phyloP scores from a whole-genome alignment of 2,797 vertebrate species.

The Zonotrichia albicollis region DNA sequence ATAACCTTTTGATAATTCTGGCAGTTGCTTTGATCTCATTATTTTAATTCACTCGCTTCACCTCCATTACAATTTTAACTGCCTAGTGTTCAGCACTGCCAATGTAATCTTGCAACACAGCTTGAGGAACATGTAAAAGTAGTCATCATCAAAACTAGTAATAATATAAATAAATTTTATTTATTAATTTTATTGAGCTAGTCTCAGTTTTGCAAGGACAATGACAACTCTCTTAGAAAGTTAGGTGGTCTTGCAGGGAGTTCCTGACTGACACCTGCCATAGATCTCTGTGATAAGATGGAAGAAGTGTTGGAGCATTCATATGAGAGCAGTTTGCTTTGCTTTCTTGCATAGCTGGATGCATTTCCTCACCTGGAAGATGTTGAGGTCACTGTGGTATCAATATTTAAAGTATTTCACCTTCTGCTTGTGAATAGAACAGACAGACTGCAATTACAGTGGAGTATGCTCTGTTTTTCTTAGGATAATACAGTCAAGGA shows the following conservation, averaged over 20 bases:
- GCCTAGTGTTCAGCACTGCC: neutral
- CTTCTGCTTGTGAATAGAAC: neutral
- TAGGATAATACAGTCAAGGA: neutral
- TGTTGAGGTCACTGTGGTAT: neutral
- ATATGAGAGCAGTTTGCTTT: neutral
- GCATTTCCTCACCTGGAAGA: neutral
- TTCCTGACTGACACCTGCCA: neutral
- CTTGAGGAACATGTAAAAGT: neutral
- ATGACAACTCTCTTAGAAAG: neutral
- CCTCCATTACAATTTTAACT: neutral
- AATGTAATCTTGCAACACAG: neutral
- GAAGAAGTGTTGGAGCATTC: neutral
- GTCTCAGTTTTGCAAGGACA: neutral
- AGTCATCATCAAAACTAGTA: neutral
- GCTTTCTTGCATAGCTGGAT: neutral
- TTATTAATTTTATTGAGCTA: neutral
- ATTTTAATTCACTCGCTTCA: conserved; percentile 13
- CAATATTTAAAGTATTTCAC: neutral
- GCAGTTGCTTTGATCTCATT: neutral
- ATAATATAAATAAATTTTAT: neutral
- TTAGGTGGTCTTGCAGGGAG: neutral
- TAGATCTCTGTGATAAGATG: neutral
- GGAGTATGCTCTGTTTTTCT: neutral
- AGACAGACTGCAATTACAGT: neutral
- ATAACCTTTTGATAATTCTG: conserved; percentile 20